These are phyloP conservation scores for Saturnia pavonia DNA, from an alignment of 2,888 invertebrate species.

Conservation along the genomic window DNA sequence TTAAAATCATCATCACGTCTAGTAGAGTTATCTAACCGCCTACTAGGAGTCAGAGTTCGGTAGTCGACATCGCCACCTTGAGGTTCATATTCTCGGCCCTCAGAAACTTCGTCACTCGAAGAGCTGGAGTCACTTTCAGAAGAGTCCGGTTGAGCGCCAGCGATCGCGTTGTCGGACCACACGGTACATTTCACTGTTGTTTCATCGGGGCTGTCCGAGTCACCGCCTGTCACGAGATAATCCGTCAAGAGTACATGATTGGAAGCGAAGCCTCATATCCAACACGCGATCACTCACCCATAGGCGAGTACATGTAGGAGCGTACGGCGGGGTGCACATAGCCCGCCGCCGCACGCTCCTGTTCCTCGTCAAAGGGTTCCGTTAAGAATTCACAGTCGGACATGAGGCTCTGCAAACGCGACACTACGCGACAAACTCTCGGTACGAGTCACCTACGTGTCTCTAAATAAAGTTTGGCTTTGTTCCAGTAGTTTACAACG, in stretches of 20 bases:
- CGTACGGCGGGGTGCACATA: conserved; percentile 76
- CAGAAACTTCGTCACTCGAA: conserved; percentile 65
- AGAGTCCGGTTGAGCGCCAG: conserved; percentile 61
- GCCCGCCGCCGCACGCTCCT: conserved; percentile 69
- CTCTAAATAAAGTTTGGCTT: conserved; percentile 79
- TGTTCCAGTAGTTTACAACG: conserved; percentile 74
- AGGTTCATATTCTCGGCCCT: conserved; percentile 76
- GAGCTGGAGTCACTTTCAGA: conserved; percentile 70
- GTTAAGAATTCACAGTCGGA: conserved; percentile 79
- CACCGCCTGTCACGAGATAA: conserved; percentile 78
- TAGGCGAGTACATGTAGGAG: conserved; percentile 80
- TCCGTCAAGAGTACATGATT: conserved; percentile 44
- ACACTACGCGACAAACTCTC: conserved; percentile 78
- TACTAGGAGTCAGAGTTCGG: conserved; percentile 69
- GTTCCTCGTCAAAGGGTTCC: conserved; percentile 73
- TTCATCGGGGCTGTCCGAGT: conserved; percentile 84
- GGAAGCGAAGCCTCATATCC: conserved; percentile 51
- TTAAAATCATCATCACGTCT: conserved; percentile 86
- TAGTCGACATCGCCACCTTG: conserved; percentile 84
- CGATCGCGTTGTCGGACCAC: conserved; percentile 72
- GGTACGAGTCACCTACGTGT: conserved; percentile 72
- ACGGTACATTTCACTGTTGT: conserved; percentile 82
- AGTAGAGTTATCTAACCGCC: conserved; percentile 80
- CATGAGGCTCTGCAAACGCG: conserved; percentile 75
- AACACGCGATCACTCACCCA: conserved; percentile 76